Evolutionary conservation across 2,888 invertebrate species (phyloP), one percentile per base, ranked within the genome.

Genomic region (Electrophaes corylata): DNA sequence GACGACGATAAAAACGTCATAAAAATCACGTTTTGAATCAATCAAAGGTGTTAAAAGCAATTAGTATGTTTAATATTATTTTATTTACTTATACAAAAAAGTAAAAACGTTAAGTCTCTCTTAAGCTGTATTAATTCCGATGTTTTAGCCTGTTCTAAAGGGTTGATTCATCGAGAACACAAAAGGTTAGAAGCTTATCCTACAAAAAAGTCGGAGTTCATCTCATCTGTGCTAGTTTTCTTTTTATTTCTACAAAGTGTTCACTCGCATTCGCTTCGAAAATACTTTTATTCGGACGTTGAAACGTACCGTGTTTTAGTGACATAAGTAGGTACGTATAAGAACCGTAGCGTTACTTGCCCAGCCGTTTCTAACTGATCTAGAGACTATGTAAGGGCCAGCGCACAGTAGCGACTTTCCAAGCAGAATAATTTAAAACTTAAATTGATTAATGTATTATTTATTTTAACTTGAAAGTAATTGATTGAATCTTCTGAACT

Each of bases 141-240:
- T 43, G 33, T 51, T 46, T 51, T 35, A 44, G 20, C 41, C 46
- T 20, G 23, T 31, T 12, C 20, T 31, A 16, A 43, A 47, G 52
- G 43, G 57, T 48, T 53, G 48, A 47, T 41, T 52, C 43, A 46
- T 46, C 45, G 16, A 45, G 6, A 31, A 23, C 35, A 49, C 44
- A 40, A 58, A 57, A 48, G 57, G 48, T 58, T 43, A 45, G 50
- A 39, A 48, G 52, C 52, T 53, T 44, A 58, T 58, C 31, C 31
- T 20, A 20, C 26, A 58, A 49, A 29, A 52, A 58, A 40, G 52
- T 20, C 41, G 43, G 49, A 58, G 44, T 58, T 58, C 44, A 31
- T 58, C 52, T 49, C 49, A 53, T 43, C 44, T 53, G 58, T 45
- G 53, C 52, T 44, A 40, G 39, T 44, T 58, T 39, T 31, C 45